These are phyloP conservation scores for Automeris io DNA, from an alignment of 2,888 invertebrate species.

Conservation along the genomic window DNA sequence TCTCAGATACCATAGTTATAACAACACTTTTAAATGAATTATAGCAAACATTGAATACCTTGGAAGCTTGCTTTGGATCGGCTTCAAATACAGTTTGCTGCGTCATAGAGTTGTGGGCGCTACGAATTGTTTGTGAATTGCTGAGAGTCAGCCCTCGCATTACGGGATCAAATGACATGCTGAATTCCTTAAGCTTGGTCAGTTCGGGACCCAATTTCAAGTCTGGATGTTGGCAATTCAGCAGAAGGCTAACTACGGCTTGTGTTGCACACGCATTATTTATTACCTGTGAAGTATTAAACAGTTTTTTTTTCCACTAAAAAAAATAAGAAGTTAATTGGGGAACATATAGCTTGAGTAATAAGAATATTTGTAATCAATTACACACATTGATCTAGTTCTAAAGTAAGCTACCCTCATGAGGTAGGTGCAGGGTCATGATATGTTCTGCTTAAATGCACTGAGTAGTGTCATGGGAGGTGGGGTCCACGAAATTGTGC, in stretches of 20 bases:
- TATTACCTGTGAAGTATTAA: conserved; percentile 80
- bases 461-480: too few species aligned
- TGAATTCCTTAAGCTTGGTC: conserved; percentile 88
- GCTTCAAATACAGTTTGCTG: conserved; percentile 95
- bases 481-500: too few species aligned
- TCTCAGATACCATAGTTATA: too few species aligned
- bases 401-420: too few species aligned
- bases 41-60: conserved; percentile 82
- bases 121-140: conserved; percentile 94
- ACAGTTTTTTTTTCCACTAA: too few species aligned
- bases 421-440: too few species aligned
- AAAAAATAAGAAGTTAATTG: too few species aligned
- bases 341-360: too few species aligned
- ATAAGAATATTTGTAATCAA: too few species aligned
- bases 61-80: conserved; percentile 80
- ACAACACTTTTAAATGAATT: too few species aligned
- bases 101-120: conserved; percentile 98
- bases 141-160: conserved; percentile 96
- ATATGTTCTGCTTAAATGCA: too few species aligned
- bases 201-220: conserved; percentile 88
- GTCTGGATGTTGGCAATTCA: conserved; percentile 93
- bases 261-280: conserved; percentile 99
- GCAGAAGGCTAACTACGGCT: conserved; percentile 94
- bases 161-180: conserved; percentile 89
- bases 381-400: neutral